These are phyloP conservation scores for Acrobasis suavella DNA, from an alignment of 2,888 invertebrate genomes.

Conservation along the genomic window DNA sequence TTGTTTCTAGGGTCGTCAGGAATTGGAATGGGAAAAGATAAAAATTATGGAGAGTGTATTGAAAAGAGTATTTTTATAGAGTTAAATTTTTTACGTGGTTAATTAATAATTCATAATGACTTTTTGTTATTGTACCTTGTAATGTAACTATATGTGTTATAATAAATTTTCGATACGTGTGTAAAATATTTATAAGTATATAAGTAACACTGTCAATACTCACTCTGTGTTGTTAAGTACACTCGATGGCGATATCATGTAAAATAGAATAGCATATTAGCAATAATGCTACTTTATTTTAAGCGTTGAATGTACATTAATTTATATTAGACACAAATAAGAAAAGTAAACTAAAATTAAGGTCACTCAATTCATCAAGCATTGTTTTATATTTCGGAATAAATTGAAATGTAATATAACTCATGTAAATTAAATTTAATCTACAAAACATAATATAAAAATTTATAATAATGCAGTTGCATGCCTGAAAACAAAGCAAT, in stretches of 20 bases:
- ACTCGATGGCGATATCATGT: conserved; percentile 12
- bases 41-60: conserved; percentile 35
- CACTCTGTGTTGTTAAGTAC: conserved; percentile 22
- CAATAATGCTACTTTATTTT: conserved; percentile 10
- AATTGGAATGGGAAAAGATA: conserved; percentile 34
- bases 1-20: not conserved
- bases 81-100: conserved; percentile 42
- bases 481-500: conserved; percentile 28
- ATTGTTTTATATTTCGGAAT: not conserved
- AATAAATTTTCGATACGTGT: conserved; percentile 9
- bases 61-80: conserved; percentile 57
- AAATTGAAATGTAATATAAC: conserved; percentile 1
- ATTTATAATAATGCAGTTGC: conserved; percentile 20
- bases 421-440: too few species aligned
- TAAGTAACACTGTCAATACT: conserved; percentile 21
- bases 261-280: conserved; percentile 6
- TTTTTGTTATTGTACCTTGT: conserved; percentile 31
- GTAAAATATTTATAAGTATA: conserved; percentile 10
- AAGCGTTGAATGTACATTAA: conserved; percentile 10
- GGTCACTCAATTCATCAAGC: not conserved
- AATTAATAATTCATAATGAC: conserved; percentile 41
- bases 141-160: not conserved
- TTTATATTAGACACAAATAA: conserved; percentile 2
- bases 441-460: not conserved
- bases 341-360: not conserved